These are phyloP conservation scores for Platichthys flesus DNA, from an alignment of 2,113 vertebrate species.

Conservation along the genomic window DNA sequence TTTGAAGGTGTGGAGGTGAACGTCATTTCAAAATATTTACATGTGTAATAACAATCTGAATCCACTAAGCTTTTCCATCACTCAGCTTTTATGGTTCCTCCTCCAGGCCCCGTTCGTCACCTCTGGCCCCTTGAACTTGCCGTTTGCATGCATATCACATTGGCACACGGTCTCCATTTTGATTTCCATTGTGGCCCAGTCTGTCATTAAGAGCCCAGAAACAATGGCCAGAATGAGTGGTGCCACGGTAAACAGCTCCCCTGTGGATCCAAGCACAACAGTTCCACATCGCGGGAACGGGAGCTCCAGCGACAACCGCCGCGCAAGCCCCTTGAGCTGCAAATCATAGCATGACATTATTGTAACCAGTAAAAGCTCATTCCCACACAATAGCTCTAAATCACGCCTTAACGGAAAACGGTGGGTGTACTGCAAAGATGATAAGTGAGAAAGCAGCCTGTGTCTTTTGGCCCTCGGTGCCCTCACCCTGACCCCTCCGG, in stretches of 20 bases:
- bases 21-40: constrained; percentile 12
- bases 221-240: constrained; percentile 80
- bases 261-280: constrained; percentile 76
- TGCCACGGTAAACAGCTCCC: constrained; percentile 79
- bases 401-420: constrained; percentile 38
- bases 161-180: constrained; percentile 68
- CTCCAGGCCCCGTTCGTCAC: constrained; percentile 27
- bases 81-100: neutral
- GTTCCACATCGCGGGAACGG: constrained; percentile 62
- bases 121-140: constrained; percentile 63
- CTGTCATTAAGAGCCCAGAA: constrained; percentile 76
- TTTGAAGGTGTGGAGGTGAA: constrained; percentile 10
- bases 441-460: constrained; percentile 60
- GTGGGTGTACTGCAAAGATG: constrained; percentile 52
- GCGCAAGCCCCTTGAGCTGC: constrained; percentile 38
- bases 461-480: constrained; percentile 35
- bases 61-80: constrained; percentile 2
- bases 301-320: constrained; percentile 26
- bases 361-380: constrained; percentile 67
- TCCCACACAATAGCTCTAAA: constrained; percentile 73
- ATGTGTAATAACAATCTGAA: constrained; percentile 2
- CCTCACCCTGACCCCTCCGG: constrained; percentile 63
- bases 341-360: constrained; percentile 75
- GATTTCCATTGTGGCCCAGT: constrained; percentile 76
- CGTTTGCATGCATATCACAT: constrained; percentile 55